Conservation (phyloP, 2,797 vertebrate species). For the Lacerta bilineata region DNA sequence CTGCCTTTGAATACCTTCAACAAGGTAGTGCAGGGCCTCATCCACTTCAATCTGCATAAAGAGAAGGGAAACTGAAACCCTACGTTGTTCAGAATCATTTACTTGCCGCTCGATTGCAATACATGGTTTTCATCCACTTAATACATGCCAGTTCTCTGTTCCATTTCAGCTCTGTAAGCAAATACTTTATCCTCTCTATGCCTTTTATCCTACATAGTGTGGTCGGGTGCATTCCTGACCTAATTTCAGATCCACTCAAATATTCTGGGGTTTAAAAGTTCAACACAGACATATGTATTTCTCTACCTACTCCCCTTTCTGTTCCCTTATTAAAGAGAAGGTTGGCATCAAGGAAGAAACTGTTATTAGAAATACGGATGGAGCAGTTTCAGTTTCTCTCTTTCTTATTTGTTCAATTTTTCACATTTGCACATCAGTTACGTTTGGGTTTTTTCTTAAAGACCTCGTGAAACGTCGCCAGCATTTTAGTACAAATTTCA, state of each 20-base stretch:
- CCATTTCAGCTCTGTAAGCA: not conserved
- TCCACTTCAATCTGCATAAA: not conserved
- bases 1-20: no score
- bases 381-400: no score
- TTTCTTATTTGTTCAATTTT: no score
- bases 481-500: no score
- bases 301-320: no score
- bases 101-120: not conserved
- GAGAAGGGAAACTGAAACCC: not conserved
- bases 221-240: not conserved
- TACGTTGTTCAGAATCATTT: no score
- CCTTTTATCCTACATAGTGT: not conserved
- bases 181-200: not conserved
- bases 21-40: no score
- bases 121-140: not conserved
- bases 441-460: no score
- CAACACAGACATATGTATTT: not conserved
- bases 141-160: not conserved
- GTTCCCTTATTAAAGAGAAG: not conserved
- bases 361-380: not conserved
- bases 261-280: conserved; percentile 13
- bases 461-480: no score
- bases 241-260: conserved; percentile 22
- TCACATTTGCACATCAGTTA: no score
- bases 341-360: not conserved